Evolutionary conservation across 64 coral and sea anemone species (phyloP).

Genomic region (Acropora tenuis): DNA sequence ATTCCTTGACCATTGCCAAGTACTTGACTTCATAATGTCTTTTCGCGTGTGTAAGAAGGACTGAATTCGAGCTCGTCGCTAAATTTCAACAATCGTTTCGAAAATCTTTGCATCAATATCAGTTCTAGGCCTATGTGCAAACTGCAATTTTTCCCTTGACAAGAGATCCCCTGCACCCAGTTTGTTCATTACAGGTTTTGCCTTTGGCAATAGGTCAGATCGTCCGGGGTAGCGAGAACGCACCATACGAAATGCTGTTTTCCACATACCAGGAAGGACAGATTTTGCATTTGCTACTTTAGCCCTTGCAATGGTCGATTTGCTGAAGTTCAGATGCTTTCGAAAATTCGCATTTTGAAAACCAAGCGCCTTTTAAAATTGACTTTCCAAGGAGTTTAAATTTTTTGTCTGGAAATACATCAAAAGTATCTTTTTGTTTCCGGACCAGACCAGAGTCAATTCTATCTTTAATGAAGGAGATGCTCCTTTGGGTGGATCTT

Average conservation of each 20-base stretch:
- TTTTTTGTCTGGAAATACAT: background rate
- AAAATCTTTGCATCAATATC: conserved; percentile 20
- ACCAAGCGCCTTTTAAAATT: too few relatives aligned
- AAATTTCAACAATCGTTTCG: conserved; percentile 24
- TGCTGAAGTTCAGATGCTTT: background rate
- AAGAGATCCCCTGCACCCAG: background rate
- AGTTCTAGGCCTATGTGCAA: conserved; percentile 35
- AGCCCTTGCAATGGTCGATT: background rate
- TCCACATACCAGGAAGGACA: background rate
- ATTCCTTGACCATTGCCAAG: background rate
- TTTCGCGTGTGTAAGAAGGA: conserved; percentile 32
- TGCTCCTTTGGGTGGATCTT: background rate
- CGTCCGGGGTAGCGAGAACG: background rate
- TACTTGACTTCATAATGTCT: conserved; percentile 28
- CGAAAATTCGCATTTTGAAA: background rate
- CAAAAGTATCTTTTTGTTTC: too few relatives aligned
- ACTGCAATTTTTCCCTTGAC: conserved; percentile 15
- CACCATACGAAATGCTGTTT: background rate
- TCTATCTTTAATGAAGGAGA: background rate
- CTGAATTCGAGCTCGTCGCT: conserved; percentile 26
- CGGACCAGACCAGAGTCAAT: background rate
- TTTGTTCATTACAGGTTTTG: background rate
- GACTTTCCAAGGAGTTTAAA: background rate
- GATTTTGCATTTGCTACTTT: background rate
- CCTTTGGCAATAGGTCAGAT: background rate